Evolutionary conservation across 92 coral and sea anemone species (phyloP).

Genomic region (Zoanthus gigantus): DNA sequence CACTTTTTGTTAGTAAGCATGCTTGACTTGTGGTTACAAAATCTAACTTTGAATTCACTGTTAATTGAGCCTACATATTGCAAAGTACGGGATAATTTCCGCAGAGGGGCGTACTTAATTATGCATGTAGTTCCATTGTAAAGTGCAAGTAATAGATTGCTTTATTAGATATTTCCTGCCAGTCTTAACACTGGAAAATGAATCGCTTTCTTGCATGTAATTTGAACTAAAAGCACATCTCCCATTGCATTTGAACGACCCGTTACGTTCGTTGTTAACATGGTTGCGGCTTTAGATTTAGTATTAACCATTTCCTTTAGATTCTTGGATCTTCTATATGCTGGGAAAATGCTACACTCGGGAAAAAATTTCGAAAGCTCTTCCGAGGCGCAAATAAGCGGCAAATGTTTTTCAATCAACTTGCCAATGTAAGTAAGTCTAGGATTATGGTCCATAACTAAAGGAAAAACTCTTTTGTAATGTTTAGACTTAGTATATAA

Average conservation of each 20-base stretch:
- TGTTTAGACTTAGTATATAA: background rate
- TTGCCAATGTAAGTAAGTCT: conserved; percentile 14
- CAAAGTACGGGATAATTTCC: background rate
- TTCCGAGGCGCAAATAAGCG: background rate
- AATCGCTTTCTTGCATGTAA: background rate
- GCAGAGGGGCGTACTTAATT: background rate
- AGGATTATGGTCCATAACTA: conserved; percentile 16
- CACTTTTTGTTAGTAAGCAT: background rate
- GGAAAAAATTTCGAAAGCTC: conserved; percentile 16
- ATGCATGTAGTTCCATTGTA: background rate
- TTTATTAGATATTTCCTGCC: conserved; percentile 7
- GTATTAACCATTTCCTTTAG: background rate
- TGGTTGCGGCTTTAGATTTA: background rate
- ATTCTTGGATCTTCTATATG: conserved; percentile 21
- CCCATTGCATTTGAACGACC: conserved; percentile 13
- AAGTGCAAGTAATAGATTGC: background rate
- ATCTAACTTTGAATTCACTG: no score
- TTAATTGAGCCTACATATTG: no score
- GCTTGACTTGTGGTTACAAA: no score
- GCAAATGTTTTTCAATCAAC: background rate
- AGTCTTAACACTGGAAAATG: conserved; percentile 7
- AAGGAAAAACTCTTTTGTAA: conserved; percentile 3
- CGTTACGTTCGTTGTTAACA: background rate
- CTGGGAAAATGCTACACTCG: background rate
- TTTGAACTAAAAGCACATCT: background rate